Evolutionary conservation across 2,888 invertebrate species (phyloP).

Genomic region (Hermaeophaga mercurialis): DNA sequence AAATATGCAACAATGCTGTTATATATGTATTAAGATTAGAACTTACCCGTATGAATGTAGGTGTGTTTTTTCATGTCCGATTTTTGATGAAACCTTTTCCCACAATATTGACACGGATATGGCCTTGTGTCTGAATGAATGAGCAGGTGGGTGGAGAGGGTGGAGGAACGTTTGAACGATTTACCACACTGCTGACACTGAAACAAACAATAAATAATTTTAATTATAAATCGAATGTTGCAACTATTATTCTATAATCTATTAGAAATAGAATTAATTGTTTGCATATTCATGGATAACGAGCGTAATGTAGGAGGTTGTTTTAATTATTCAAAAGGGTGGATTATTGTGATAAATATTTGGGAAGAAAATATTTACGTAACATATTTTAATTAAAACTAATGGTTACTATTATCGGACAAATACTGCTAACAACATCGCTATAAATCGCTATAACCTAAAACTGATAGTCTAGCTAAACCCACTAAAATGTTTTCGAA

Average conservation of each 20-base stretch:
- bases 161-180: conserved; percentile 94
- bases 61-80: conserved; percentile 99
- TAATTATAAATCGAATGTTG: conserved; percentile 9
- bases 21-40: background rate
- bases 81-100: conserved; percentile 98
- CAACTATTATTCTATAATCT: conserved; percentile 4
- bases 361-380: too few species aligned
- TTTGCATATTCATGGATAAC: background rate
- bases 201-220: conserved; percentile 32
- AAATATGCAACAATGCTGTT: too few species aligned
- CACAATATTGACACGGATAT: conserved; percentile 97
- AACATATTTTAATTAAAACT: too few species aligned
- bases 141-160: conserved; percentile 94
- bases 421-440: too few species aligned
- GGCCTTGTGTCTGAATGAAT: conserved; percentile 97
- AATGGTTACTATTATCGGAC: too few species aligned
- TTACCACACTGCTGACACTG: conserved; percentile 95
- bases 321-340: conserved; percentile 6
- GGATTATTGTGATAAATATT: background rate
- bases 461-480: too few species aligned
- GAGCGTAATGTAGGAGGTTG: background rate
- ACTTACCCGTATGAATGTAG: conserved; percentile 88
- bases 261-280: background rate
- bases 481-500: too few species aligned
- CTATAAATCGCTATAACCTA: too few species aligned